Evolutionary conservation across 2,888 invertebrate genomes (phyloP).

Genomic region (Agonopterix heracliana): DNA sequence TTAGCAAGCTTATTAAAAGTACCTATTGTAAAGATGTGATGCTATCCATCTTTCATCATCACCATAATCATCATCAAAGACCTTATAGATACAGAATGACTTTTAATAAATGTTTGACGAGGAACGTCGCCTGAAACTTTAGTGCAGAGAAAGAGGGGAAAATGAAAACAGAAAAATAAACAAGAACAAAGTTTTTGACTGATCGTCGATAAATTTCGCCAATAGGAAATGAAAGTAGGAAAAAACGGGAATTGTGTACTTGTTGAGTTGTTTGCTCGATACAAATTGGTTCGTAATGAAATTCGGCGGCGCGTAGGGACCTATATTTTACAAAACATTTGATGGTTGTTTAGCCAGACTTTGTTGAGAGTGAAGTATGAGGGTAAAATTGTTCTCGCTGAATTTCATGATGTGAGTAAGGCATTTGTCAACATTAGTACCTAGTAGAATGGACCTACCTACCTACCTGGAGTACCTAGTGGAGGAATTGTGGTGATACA

Average conservation of each 20-base stretch:
- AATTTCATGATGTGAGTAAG: not conserved
- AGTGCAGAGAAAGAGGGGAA: constrained; percentile 14
- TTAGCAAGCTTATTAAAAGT: too few relatives aligned
- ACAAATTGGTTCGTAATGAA: constrained; percentile 6
- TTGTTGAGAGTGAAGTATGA: not conserved
- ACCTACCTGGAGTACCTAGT: too few relatives aligned
- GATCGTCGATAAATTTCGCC: constrained; percentile 33
- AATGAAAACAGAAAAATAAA: constrained; percentile 36
- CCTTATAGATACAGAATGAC: too few relatives aligned
- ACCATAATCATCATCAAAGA: too few relatives aligned
- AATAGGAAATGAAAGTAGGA: constrained; percentile 18
- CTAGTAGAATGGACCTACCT: too few relatives aligned
- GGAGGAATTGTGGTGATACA: too few relatives aligned
- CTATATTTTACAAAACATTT: constrained; percentile 18
- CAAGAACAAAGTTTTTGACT: constrained; percentile 40
- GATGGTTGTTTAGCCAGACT: constrained; percentile 22
- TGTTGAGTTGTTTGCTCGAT: constrained; percentile 8
- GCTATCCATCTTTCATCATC: too few relatives aligned
- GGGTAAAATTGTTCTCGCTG: constrained; percentile 7
- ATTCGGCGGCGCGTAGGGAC: not conserved
- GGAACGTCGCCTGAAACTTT: too few relatives aligned
- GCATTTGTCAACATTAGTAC: not conserved
- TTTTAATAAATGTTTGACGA: too few relatives aligned
- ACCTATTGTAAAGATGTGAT: too few relatives aligned
- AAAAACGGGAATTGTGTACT: constrained; percentile 12